These are phyloP conservation scores for Pampusana beccarii DNA, from an alignment of 2,113 vertebrate species.

Conservation along the genomic window DNA sequence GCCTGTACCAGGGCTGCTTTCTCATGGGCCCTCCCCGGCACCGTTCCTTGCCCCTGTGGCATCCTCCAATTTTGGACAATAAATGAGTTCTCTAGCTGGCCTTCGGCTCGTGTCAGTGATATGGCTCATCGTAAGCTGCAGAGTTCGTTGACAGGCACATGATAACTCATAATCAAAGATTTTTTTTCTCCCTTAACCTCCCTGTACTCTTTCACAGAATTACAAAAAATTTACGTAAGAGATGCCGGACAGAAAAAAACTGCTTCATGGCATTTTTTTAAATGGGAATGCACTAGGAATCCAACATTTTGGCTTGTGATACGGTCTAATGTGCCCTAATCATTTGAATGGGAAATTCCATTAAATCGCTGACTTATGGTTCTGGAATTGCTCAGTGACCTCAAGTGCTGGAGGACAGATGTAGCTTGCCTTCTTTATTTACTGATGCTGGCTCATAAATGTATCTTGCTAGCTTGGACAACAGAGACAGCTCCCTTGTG, in stretches of 20 bases:
- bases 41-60: neutral
- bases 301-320: neutral
- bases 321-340: neutral
- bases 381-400: constrained; percentile 42
- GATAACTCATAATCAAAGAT: neutral
- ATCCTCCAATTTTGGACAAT: fast-evolving
- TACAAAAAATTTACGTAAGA: neutral
- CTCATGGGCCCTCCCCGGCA: neutral
- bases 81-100: neutral
- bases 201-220: neutral
- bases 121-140: neutral
- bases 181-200: neutral
- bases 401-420: constrained; percentile 47
- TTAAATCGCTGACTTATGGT: neutral
- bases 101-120: neutral
- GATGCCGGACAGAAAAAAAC: neutral
- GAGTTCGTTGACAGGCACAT: neutral
- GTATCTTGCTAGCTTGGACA: constrained; percentile 41
- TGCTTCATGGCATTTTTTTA: neutral
- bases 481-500: constrained; percentile 43
- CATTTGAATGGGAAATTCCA: constrained; percentile 25
- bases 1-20: neutral
- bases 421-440: constrained; percentile 52
- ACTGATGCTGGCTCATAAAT: constrained; percentile 56
- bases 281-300: neutral